Percentiles rank a stretch among this genome's conserved stretches.
phyloP scores from a whole-genome alignment of 2,797 vertebrate genomes.

The Pteropus rufus region DNA sequence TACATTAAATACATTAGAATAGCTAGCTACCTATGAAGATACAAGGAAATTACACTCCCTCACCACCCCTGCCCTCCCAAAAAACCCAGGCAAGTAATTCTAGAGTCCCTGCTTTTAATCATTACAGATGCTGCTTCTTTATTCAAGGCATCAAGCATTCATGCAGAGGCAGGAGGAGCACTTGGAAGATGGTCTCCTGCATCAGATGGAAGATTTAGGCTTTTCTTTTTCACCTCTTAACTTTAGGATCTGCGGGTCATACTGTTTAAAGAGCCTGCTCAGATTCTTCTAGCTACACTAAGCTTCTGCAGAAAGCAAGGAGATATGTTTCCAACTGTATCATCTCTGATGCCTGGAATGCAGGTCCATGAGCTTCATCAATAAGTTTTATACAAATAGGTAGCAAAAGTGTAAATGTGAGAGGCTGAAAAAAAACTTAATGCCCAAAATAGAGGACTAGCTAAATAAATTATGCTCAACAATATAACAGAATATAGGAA shows the following conservation, averaged over 20 bases:
- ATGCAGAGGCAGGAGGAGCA: background rate
- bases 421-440: background rate
- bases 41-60: background rate
- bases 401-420: background rate
- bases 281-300: background rate
- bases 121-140: background rate
- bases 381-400: background rate
- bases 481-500: background rate
- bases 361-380: background rate
- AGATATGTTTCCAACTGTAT: background rate
- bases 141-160: background rate
- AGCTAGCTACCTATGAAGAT: background rate
- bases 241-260: background rate
- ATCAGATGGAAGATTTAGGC: background rate
- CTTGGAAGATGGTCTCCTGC: background rate
- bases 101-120: background rate
- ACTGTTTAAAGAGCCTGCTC: background rate
- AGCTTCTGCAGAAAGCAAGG: background rate
- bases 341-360: background rate
- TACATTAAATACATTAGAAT: background rate
- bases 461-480: background rate
- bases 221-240: background rate
- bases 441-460: background rate
- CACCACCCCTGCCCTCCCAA: background rate
- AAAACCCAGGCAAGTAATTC: background rate